Evolutionary conservation across 2,113 vertebrate genomes (phyloP), one percentile per base, ranked within the genome.

Genomic region (Dinomys branickii): DNA sequence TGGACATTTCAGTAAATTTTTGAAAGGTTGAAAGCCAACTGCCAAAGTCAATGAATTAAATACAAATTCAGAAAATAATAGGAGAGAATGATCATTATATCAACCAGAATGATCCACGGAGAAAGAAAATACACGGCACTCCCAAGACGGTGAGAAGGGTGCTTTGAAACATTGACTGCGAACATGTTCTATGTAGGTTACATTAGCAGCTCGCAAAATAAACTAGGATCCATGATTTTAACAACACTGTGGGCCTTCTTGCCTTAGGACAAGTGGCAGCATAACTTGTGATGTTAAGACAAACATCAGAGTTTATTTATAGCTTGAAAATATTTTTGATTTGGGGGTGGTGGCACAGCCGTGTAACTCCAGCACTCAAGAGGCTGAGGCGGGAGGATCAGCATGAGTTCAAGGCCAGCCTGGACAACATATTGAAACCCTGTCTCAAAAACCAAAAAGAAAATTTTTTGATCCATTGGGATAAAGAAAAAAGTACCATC

Each of bases 41-140:
- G 97, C 95, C 97, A 94, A 98, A 97, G 97, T 97, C 97, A 98
- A 93, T 98, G 96, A 97, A 97, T 97, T 96, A 97, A 97, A 98
- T 81, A 44, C 69, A 85, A 97, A 97, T 90, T 93, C 59, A 94
- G 82, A 97, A 93, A 96, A 91, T 92, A 96, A 47, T 97, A 47
- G 33, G 38, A 93, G 63, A 96, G 92, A 96, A 85, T 59, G 95
- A 92, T 94, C 28, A 0, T 77, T 88, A 75, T 35, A 30, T 77
- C 77, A 90, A 78, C 65, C 92, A 80, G 7, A 80, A 41, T 0
- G 81, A 96, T 86, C 91, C 88, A 58, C 91, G 92, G 87, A 83
- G 71, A 96, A 61, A 85, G 14, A 35, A 30, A 20, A 6, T 41
- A 1, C 4, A 33, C 3, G 5, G 56, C 24, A 8, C 41, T 71